Conservation (phyloP, 2,113 vertebrate species). For the Corapipo altera region DNA sequence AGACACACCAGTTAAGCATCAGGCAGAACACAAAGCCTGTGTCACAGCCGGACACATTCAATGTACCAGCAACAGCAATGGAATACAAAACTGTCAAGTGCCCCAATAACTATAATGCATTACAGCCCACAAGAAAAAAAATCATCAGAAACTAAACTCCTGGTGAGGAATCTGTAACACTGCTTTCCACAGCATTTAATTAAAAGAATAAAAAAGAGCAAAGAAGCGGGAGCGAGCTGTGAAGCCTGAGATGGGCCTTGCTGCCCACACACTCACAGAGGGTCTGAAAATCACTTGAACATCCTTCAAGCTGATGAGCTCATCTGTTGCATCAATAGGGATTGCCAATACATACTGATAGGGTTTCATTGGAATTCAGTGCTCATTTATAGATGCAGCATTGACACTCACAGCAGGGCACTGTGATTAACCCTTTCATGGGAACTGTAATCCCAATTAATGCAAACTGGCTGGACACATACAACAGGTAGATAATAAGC, state of each 20-base stretch:
- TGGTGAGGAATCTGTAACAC: constrained; percentile 25
- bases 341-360: not conserved
- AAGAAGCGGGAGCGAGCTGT: not conserved
- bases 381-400: constrained; percentile 1
- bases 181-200: constrained; percentile 52
- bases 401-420: not conserved
- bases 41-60: not conserved
- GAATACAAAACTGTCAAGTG: not conserved
- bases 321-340: not conserved
- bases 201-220: constrained; percentile 17
- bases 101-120: not conserved
- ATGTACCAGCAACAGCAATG: not conserved
- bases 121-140: not conserved
- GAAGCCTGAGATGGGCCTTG: not conserved
- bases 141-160: constrained; percentile 14
- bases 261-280: not conserved
- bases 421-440: constrained; percentile 36
- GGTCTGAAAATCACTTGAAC: not conserved
- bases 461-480: not conserved
- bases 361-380: not conserved
- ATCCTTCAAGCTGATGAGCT: constrained; percentile 36
- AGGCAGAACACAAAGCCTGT: not conserved
- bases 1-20: not conserved
- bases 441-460: constrained; percentile 12
- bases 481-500: not conserved